Evolutionary conservation across 1,140 invertebrate genomes (phyloP), one percentile per base, ranked within the genome.

Genomic region (Hylyphantes graminicola): DNA sequence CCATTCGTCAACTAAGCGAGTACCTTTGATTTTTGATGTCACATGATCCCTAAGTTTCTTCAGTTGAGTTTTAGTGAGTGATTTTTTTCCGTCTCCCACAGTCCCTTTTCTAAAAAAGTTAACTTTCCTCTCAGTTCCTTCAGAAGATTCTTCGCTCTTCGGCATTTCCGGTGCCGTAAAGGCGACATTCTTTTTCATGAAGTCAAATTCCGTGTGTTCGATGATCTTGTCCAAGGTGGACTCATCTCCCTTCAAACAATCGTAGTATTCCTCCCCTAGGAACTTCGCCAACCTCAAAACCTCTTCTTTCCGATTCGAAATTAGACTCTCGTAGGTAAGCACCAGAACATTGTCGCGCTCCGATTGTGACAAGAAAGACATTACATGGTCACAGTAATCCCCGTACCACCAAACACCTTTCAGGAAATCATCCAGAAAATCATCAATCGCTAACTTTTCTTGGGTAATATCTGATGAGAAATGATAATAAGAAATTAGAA

Each of bases 211-310:
- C 0, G 78, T 86, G 0, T 50, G 53, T 19, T 77, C 55, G 4
- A 86, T 15, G 15, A 86, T 54, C 17, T 64, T 78, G 7, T 72
- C 53, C 63, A 86, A 15, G 0, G 77, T 12, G 0, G 17, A 13
- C 15, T 59, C 63, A 55, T 86, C 53, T 70, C 78, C 59, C 8
- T 7, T 10, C 1, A 86, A 53, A 3, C 4, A 9, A 50, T 72
- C 0, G 15, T 35, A 51, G 57, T 85, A 83, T 61, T 85, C 85
- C 70, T 85, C 87, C 73, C 88, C 90, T 54, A 92, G 78, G 86
- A 92, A 92, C 0, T 76, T 80, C 8, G 80, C 81, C 0, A 86
- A 67, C 17, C 64, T 79, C 51, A 84, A 19, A 7, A 86, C 68
- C 11, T 68, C 74, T 15, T 68, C 64, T 19, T 35, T 65, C 5